Conservation (phyloP, 2,888 invertebrate genomes). For the Lottia gigantea region DNA sequence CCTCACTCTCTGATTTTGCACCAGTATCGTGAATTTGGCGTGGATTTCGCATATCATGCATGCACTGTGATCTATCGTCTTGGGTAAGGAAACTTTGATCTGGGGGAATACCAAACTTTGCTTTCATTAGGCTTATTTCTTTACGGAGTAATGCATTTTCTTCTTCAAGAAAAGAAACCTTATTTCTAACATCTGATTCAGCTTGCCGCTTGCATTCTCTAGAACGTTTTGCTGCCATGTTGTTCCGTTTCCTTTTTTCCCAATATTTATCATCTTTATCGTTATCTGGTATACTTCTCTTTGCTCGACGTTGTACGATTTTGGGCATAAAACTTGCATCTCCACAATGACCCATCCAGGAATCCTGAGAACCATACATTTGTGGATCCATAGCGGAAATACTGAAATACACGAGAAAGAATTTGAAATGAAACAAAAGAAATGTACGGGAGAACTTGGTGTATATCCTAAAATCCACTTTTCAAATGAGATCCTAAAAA, state of each 20-base stretch:
- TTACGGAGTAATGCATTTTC: constrained; percentile 45
- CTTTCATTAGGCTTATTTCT: constrained; percentile 46
- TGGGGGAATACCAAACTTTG: constrained; percentile 40
- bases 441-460: too few relatives aligned
- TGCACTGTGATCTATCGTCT: constrained; percentile 38
- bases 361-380: not conserved
- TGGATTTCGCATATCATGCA: constrained; percentile 17
- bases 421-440: not conserved
- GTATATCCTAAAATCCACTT: too few relatives aligned
- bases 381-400: not conserved
- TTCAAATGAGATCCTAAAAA: too few relatives aligned
- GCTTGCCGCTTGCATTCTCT: constrained; percentile 48
- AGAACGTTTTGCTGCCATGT: constrained; percentile 53
- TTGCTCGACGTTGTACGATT: constrained; percentile 35
- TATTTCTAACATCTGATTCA: constrained; percentile 39
- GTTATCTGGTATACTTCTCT: constrained; percentile 42
- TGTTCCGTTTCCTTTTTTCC: constrained; percentile 55
- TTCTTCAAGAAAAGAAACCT: constrained; percentile 43
- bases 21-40: not conserved
- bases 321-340: constrained; percentile 28
- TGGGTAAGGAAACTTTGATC: constrained; percentile 38
- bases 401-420: too few relatives aligned
- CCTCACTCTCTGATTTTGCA: constrained; percentile 26
- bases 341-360: not conserved
- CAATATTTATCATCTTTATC: constrained; percentile 53